Evolutionary conservation across 2,113 vertebrate genomes (phyloP).

Genomic region (Merops nubicus): DNA sequence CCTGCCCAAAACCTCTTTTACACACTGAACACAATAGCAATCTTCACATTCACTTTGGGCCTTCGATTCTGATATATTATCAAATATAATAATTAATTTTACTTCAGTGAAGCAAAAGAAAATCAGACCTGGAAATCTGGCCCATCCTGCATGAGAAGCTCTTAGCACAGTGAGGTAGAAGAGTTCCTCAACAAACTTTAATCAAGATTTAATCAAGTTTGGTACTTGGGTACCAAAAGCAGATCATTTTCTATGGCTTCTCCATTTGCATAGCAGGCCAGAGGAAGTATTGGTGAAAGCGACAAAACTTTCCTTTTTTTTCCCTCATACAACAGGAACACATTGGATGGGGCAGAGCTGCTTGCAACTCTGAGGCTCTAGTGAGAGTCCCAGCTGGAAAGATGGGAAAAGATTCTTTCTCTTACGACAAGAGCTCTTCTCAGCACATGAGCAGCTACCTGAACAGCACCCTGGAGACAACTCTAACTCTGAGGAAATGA

Average conservation of each 20-base stretch:
- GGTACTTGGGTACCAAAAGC: neutral
- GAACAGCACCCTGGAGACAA: neutral
- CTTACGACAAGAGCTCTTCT: neutral
- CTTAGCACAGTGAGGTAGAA: neutral
- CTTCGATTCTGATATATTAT: neutral
- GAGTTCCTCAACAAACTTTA: neutral
- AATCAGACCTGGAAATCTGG: neutral
- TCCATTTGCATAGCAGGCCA: neutral
- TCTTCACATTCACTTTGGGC: neutral
- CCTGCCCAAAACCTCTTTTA: neutral
- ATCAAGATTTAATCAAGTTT: too few species aligned
- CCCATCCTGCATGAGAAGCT: neutral
- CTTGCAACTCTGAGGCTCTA: neutral
- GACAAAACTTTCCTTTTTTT: neutral
- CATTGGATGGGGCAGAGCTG: neutral
- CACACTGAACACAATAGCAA: neutral
- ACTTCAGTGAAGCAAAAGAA: neutral
- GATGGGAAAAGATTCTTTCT: neutral
- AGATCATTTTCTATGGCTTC: neutral
- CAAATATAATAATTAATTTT: neutral
- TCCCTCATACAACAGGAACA: rapidly evolving
- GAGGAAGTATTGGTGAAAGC: neutral
- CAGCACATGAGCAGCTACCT: neutral
- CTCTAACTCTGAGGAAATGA: neutral
- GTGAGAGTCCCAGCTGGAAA: neutral